These are phyloP conservation scores for Diplogasteroides magnus DNA, from an alignment of 1,140 invertebrate genomes.

Conservation along the genomic window DNA sequence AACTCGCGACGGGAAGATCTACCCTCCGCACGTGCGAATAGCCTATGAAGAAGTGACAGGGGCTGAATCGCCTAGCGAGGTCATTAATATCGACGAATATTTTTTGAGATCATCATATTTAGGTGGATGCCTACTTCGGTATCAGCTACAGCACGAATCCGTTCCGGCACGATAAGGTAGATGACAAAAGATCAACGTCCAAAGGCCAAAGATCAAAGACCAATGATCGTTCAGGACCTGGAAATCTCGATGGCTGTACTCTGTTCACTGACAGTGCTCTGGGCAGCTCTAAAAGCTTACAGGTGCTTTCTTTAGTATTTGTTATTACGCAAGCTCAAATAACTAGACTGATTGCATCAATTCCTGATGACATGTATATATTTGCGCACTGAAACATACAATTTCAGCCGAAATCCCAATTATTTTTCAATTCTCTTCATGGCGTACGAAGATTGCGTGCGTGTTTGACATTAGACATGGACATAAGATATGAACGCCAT, in stretches of 20 bases:
- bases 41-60: slow-evolving; percentile 9
- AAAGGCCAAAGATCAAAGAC: slow-evolving; percentile 1
- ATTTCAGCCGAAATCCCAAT: no score
- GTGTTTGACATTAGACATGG: no score
- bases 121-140: neutral
- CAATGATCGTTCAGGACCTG: slow-evolving; percentile 32
- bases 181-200: neutral
- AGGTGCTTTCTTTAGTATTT: slow-evolving; percentile 27
- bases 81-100: no score
- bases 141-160: slow-evolving; percentile 39
- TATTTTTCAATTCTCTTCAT: no score
- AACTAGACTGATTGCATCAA: no score
- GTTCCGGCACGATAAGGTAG: slow-evolving; percentile 37
- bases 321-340: no score
- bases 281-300: slow-evolving; percentile 47
- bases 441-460: no score
- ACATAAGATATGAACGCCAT: no score
- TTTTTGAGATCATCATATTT: no score
- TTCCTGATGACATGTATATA: no score
- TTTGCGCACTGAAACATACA: no score
- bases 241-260: slow-evolving; percentile 54
- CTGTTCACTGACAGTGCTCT: slow-evolving; percentile 43
- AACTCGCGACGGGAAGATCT: slow-evolving; percentile 55
- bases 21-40: slow-evolving; percentile 56
- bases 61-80: no score